Percentiles rank a stretch among this genome's conserved stretches.
These are phyloP conservation scores for Euzetes globulus DNA, from an alignment of 2,888 invertebrate genomes.

Conservation along the genomic window DNA sequence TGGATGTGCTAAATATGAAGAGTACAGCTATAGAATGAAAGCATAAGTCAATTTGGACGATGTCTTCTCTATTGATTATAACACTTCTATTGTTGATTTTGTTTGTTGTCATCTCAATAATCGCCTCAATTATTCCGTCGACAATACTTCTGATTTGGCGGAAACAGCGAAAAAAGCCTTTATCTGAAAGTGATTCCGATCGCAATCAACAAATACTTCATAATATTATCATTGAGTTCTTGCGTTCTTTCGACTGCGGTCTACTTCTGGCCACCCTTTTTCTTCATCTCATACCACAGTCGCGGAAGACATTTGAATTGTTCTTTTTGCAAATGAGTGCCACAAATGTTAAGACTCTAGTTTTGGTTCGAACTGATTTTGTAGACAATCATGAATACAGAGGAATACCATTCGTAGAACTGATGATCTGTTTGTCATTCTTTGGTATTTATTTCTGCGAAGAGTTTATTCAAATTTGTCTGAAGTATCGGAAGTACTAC, in stretches of 20 bases:
- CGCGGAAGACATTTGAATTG: constrained; percentile 18
- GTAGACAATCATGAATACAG: background rate
- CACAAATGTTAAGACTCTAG: constrained; percentile 1
- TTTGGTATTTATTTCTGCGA: constrained; percentile 29
- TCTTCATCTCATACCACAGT: constrained; percentile 28
- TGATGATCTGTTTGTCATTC: constrained; percentile 34
- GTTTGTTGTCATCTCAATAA: background rate
- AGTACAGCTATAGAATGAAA: too few species aligned
- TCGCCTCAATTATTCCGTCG: constrained; percentile 3
- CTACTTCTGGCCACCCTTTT: constrained; percentile 30
- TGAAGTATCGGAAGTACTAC: constrained; percentile 33
- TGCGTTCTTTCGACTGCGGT: constrained; percentile 27
- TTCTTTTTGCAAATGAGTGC: constrained; percentile 26
- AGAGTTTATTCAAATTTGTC: constrained; percentile 29
- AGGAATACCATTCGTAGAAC: constrained; percentile 32
- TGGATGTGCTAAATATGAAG: too few species aligned
- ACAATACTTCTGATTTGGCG: constrained; percentile 1
- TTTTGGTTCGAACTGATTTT: background rate
- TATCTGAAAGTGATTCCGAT: background rate
- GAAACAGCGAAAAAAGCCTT: background rate
- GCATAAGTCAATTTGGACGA: background rate
- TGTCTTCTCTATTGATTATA: background rate
- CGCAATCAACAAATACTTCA: background rate
- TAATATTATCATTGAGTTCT: constrained; percentile 27
- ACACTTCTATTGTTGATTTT: background rate